Conservation (phyloP, 2,888 invertebrate genomes). For the Uropetala carovei region DNA sequence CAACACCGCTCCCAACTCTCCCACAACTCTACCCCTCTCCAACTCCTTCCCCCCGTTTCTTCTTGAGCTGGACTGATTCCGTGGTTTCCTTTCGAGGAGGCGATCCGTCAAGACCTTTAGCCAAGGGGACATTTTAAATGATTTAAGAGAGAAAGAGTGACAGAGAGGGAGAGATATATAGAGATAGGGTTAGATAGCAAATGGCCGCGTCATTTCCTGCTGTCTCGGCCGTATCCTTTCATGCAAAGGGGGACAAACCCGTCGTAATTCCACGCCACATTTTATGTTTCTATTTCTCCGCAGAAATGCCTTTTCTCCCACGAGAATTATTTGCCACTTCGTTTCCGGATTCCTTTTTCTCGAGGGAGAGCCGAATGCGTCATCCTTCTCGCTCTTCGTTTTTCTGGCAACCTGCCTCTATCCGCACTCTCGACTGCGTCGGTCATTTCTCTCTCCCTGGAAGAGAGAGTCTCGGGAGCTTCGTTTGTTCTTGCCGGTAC, state of each 20-base stretch:
- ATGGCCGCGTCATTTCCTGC: too few species aligned
- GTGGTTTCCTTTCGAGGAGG: background rate
- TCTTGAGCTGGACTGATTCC: background rate
- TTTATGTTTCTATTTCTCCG: background rate
- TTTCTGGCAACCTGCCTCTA: background rate
- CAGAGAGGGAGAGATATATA: background rate
- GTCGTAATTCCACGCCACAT: background rate
- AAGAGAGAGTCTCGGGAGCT: background rate
- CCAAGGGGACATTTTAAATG: background rate
- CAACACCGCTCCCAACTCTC: too few species aligned
- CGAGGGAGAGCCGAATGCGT: background rate
- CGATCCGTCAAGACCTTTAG: background rate
- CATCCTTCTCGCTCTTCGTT: background rate
- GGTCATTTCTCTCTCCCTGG: slow-evolving; percentile 2
- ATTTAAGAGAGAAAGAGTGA: background rate
- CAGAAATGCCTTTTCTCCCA: background rate
- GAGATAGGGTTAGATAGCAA: background rate
- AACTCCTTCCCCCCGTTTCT: background rate
- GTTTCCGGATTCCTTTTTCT: background rate
- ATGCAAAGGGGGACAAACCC: background rate
- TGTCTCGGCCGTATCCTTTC: too few species aligned
- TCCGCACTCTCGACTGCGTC: slow-evolving; percentile 27
- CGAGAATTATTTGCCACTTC: slow-evolving; percentile 11
- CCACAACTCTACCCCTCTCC: background rate
- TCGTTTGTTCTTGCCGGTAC: background rate